Evolutionary conservation across 2,797 vertebrate genomes (phyloP).

Genomic region (Spinibarbus caldwelli): DNA sequence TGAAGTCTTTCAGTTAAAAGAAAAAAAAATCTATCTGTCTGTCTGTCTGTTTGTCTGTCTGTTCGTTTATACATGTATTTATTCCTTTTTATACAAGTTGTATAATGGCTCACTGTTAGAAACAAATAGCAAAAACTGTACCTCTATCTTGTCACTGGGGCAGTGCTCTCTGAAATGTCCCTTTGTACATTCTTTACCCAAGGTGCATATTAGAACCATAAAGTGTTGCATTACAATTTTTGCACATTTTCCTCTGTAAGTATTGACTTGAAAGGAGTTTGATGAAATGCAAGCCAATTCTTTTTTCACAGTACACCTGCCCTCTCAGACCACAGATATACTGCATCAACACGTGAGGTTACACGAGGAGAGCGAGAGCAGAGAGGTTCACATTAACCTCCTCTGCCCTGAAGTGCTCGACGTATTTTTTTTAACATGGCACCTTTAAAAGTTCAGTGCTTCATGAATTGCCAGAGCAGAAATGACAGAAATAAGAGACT

Average conservation of each 20-base stretch:
- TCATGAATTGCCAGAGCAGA: background rate
- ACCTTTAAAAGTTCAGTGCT: constrained; percentile 2
- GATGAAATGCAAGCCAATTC: background rate
- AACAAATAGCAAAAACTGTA: background rate
- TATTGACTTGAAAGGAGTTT: background rate
- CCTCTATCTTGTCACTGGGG: background rate
- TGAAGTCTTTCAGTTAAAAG: too few species aligned
- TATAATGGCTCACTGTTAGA: background rate
- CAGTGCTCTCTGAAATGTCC: background rate
- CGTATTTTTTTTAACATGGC: background rate
- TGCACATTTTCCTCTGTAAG: background rate
- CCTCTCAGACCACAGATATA: constrained; percentile 3
- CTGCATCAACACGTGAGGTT: background rate
- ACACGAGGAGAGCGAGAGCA: background rate
- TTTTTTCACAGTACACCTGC: background rate
- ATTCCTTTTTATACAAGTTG: too few species aligned
- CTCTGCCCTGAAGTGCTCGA: constrained; percentile 1
- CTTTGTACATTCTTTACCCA: background rate
- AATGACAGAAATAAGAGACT: background rate
- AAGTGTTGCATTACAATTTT: too few species aligned
- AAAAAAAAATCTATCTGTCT: too few species aligned
- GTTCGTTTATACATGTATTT: background rate
- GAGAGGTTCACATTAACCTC: background rate
- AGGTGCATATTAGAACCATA: background rate
- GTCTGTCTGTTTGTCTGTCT: background rate